These are phyloP conservation scores for Tenrec ecaudatus DNA, from an alignment of 2,113 vertebrate genomes.

Conservation along the genomic window DNA sequence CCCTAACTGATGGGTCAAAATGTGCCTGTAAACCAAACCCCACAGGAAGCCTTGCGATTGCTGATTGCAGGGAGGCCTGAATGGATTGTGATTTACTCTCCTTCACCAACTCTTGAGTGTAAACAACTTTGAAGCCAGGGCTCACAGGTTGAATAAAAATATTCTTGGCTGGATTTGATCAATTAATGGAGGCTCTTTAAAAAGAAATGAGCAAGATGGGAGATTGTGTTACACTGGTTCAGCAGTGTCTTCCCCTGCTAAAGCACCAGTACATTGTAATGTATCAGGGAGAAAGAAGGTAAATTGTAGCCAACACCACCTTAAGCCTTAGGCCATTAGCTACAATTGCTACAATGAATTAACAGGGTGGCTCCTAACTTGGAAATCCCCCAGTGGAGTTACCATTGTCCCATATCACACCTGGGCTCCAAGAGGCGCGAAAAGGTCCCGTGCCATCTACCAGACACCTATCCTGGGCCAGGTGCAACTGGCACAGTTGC, in stretches of 20 bases:
- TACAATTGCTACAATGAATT: neutral
- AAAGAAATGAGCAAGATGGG: slow-evolving; percentile 18
- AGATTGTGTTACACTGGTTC: slow-evolving; percentile 46
- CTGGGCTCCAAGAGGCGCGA: slow-evolving; percentile 48
- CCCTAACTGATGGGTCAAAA: neutral
- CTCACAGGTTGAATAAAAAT: slow-evolving; percentile 30
- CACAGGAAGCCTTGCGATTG: fast-evolving
- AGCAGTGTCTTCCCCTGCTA: slow-evolving; percentile 60
- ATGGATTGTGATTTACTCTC: neutral
- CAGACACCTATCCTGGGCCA: neutral
- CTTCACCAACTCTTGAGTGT: neutral
- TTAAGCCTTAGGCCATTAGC: neutral
- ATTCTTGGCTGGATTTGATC: slow-evolving; percentile 10
- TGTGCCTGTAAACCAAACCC: fast-evolving
- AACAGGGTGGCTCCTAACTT: neutral
- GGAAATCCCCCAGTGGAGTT: neutral
- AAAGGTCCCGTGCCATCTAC: neutral
- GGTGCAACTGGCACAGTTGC: neutral
- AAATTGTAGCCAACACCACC: slow-evolving; percentile 10
- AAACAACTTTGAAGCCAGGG: neutral
- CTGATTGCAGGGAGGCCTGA: neutral
- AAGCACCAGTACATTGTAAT: slow-evolving; percentile 45
- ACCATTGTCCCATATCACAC: neutral
- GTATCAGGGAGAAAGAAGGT: slow-evolving; percentile 38
- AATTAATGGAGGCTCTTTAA: neutral